Evolutionary conservation across 2,888 invertebrate species (phyloP), one percentile per base, ranked within the genome.

Genomic region (Ophion obscuratus): DNA sequence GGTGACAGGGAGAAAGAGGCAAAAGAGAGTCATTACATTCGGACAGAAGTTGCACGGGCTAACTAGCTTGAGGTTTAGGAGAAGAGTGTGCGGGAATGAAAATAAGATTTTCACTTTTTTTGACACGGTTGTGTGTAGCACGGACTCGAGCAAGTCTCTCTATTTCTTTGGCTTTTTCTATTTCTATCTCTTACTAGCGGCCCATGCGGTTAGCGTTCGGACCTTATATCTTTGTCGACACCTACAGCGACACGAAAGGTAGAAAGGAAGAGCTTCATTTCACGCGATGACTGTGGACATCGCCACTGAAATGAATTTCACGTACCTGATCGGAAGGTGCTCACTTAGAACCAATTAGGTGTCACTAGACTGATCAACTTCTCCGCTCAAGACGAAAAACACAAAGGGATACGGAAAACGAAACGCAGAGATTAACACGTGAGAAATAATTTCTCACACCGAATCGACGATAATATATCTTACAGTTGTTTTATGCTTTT

Each of bases 21-120:
- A 40, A 76, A 71, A 80, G 82, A 62, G 73, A 76, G 71, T 76
- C 82, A 75, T 85, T 85, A 66, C 68, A 66, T 62, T 40, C 24
- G 20, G 68, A 57, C 61, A 36, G 36, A 36, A 0, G 27, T 61
- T 62, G 74, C 57, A 66, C 66, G 36, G 44, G 44, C 67, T 64
- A 77, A 77, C 62, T 81, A 74, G 74, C 81, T 79, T 66, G 62
- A 83, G 76, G 62, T 36, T 68, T 47, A 20, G 20, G 57, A 64
- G 31, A 70, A 71, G 47, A 75, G 67, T 57, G 59, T 59, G 67
- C 11, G 40, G 62, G 36, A 57, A 83, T 53, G 62, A 59, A 70
- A 84, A 81, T 68, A 78, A 81, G 81, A 53, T 83, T 83, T 83
- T 78, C 86, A 83, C 81, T 80, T 86, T 85, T 81, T 85, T 83